A percentile compares a stretch with the other conserved stretches of the same genome.
Evolutionary conservation across 2,113 vertebrate genomes (phyloP).

Genomic region (Rafetus swinhoei): DNA sequence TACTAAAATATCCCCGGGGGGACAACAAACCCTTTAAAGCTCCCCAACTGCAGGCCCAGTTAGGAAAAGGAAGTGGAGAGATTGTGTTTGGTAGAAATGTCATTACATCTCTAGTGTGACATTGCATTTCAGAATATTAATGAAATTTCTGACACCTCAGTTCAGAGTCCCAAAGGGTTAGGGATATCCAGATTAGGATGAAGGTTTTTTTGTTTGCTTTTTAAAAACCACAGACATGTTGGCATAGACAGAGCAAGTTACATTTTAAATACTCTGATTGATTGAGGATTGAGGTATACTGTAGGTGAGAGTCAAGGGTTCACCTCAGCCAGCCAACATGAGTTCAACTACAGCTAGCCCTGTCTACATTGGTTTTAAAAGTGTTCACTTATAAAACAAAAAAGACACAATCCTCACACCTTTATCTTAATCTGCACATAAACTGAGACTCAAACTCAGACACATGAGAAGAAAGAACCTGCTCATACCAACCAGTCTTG

Average conservation of each 20-base stretch:
- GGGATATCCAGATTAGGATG: neutral
- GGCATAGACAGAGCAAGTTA: neutral
- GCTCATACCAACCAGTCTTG: neutral
- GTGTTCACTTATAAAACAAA: neutral
- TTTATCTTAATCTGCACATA: neutral
- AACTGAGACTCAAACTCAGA: neutral
- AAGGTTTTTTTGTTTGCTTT: neutral
- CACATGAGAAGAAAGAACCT: neutral
- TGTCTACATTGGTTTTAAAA: neutral
- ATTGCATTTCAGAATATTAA: neutral
- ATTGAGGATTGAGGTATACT: neutral
- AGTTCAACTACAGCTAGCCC: neutral
- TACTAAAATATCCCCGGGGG: neutral
- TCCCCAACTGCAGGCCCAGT: neutral
- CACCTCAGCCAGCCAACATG: neutral
- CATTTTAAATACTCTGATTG: neutral
- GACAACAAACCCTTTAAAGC: slow-evolving; percentile 15
- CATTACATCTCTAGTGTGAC: neutral
- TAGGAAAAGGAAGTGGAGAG: neutral
- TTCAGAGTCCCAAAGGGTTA: neutral
- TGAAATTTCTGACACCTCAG: neutral
- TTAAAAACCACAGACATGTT: neutral
- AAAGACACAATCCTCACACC: neutral
- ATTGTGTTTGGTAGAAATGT: neutral
- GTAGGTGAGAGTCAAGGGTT: neutral